These are phyloP conservation scores for Saccostrea echinata DNA, from an alignment of 1,140 invertebrate species.

Conservation along the genomic window DNA sequence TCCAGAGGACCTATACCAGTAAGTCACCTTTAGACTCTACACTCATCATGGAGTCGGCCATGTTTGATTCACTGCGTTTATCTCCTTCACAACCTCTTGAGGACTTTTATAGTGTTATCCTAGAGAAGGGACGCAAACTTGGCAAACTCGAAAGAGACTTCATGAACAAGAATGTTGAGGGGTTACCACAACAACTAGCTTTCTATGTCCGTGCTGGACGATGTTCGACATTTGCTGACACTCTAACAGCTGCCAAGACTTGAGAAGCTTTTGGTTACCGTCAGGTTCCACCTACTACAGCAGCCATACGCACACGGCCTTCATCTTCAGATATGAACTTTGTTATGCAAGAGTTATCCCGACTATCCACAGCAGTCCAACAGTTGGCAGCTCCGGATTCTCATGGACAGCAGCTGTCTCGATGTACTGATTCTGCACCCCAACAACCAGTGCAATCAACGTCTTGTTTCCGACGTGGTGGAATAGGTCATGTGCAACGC, in stretches of 20 bases:
- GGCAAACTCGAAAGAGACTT: neutral
- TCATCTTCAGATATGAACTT: neutral
- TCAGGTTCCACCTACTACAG: neutral
- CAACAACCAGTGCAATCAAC: no score
- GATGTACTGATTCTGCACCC: no score
- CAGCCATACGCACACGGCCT: neutral
- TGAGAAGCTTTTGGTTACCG: slow-evolving; percentile 31
- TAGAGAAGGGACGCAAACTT: slow-evolving; percentile 22
- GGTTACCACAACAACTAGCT: neutral
- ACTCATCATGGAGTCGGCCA: neutral
- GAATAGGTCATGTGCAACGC: no score
- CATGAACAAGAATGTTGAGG: slow-evolving; percentile 22
- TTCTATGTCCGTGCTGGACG: slow-evolving; percentile 33
- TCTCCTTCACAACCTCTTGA: slow-evolving; percentile 13
- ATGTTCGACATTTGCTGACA: neutral
- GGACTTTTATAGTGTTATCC: slow-evolving; percentile 10
- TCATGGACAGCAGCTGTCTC: no score
- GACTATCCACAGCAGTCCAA: neutral
- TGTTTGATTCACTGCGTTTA: slow-evolving; percentile 21
- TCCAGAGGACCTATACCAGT: neutral
- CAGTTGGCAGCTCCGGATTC: neutral
- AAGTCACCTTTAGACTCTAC: neutral
- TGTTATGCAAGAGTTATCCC: neutral
- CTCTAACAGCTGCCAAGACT: slow-evolving; percentile 23
- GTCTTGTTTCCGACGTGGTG: no score